A percentile compares a stretch with the other conserved stretches of the same genome.
Conservation (phyloP, 2,113 vertebrate genomes). For the Coreoperca whiteheadi region DNA sequence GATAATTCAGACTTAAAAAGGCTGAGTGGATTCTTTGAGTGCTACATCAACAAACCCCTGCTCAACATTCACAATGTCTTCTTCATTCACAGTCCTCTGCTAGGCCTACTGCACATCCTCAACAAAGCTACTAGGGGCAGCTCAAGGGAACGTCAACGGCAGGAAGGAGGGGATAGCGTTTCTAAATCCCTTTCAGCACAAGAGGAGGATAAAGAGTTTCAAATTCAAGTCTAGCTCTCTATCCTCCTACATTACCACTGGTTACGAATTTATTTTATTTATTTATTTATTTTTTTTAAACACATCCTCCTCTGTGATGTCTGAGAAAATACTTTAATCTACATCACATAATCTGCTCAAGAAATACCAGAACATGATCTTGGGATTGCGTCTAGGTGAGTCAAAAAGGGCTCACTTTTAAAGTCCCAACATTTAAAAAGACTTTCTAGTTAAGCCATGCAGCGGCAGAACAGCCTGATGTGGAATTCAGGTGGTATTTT, state of each 20-base stretch:
- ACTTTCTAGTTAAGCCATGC: not conserved
- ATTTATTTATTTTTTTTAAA: fast-evolving
- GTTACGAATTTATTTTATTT: too few relatives aligned
- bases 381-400: not conserved
- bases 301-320: not conserved
- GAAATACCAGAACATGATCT: not conserved
- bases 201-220: slow-evolving; percentile 23
- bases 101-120: not conserved
- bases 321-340: slow-evolving; percentile 24
- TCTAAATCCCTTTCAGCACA: slow-evolving; percentile 26
- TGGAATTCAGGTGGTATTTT: not conserved
- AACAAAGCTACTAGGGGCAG: not conserved
- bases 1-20: not conserved
- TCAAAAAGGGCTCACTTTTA: not conserved
- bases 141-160: not conserved
- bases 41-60: not conserved
- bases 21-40: not conserved
- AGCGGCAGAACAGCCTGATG: not conserved
- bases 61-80: slow-evolving; percentile 11
- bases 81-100: not conserved
- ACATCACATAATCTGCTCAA: not conserved
- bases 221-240: slow-evolving; percentile 16
- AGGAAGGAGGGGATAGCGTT: not conserved
- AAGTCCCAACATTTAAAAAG: not conserved
- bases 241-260: too few relatives aligned